These are phyloP conservation scores for Mythimna albipuncta DNA, from an alignment of 2,888 invertebrate genomes.

Conservation along the genomic window DNA sequence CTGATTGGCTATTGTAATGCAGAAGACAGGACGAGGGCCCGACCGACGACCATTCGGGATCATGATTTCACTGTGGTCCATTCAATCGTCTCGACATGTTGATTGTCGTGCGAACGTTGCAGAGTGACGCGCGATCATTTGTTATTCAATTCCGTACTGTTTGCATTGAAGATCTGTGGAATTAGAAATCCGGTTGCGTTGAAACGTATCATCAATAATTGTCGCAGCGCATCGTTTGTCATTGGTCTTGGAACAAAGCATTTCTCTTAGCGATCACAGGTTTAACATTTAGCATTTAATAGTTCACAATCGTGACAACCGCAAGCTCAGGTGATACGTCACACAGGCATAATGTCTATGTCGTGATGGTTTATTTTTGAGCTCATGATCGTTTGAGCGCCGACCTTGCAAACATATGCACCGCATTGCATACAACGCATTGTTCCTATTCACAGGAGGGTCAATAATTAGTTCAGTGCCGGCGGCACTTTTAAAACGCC, in stretches of 20 bases:
- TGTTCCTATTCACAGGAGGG: constrained; percentile 72
- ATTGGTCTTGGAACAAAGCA: constrained; percentile 42
- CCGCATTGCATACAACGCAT: constrained; percentile 71
- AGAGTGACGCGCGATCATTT: constrained; percentile 75
- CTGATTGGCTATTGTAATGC: constrained; percentile 85
- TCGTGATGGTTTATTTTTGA: constrained; percentile 73
- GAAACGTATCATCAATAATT: constrained; percentile 75
- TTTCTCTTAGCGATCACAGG: constrained; percentile 44
- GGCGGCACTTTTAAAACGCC: constrained; percentile 75
- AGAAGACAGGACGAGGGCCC: constrained; percentile 74
- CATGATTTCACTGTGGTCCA: constrained; percentile 81
- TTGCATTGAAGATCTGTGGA: constrained; percentile 75
- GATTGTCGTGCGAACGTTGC: constrained; percentile 86
- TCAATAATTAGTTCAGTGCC: constrained; percentile 75
- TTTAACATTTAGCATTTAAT: constrained; percentile 58
- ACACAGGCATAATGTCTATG: constrained; percentile 66
- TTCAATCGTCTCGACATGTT: constrained; percentile 82
- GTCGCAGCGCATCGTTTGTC: constrained; percentile 54
- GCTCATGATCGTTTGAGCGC: constrained; percentile 69
- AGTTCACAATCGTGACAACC: constrained; percentile 65
- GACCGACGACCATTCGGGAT: constrained; percentile 79
- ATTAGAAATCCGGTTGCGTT: constrained; percentile 78
- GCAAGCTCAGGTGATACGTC: constrained; percentile 59
- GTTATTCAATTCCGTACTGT: constrained; percentile 81
- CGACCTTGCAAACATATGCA: constrained; percentile 78